phyloP scores from a whole-genome alignment of 2,113 vertebrate species.

The Tragelaphus imberbis region DNA sequence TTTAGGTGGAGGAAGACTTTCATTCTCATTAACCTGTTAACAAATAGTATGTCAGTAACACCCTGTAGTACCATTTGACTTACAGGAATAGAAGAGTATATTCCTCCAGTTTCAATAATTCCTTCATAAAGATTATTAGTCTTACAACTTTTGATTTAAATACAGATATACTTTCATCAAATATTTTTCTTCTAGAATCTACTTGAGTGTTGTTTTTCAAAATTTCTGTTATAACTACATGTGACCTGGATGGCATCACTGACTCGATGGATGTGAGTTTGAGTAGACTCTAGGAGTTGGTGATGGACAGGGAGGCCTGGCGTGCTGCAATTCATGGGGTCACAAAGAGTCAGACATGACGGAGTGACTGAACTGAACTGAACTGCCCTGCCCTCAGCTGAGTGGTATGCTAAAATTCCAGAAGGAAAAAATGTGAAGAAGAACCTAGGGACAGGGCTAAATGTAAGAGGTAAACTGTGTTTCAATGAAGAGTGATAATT shows the following conservation, averaged over 20 bases:
- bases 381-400: neutral
- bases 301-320: too few species aligned
- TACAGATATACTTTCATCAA: neutral
- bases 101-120: neutral
- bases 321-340: too few species aligned
- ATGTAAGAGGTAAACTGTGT: neutral
- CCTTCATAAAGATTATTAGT: neutral
- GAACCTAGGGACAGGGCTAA: neutral
- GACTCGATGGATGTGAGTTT: too few species aligned
- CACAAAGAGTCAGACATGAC: too few species aligned
- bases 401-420: neutral
- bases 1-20: neutral
- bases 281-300: too few species aligned
- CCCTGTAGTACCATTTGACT: neutral
- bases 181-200: neutral
- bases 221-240: neutral
- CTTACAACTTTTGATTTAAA: neutral
- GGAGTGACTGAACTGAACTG: too few species aligned
- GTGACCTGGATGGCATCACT: neutral
- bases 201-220: neutral
- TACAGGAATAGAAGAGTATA: neutral
- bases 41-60: too few species aligned
- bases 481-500: neutral
- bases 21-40: neutral
- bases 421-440: neutral